Evolutionary conservation across 2,888 invertebrate species (phyloP).

Genomic region (Ormyrus nitidulus): DNA sequence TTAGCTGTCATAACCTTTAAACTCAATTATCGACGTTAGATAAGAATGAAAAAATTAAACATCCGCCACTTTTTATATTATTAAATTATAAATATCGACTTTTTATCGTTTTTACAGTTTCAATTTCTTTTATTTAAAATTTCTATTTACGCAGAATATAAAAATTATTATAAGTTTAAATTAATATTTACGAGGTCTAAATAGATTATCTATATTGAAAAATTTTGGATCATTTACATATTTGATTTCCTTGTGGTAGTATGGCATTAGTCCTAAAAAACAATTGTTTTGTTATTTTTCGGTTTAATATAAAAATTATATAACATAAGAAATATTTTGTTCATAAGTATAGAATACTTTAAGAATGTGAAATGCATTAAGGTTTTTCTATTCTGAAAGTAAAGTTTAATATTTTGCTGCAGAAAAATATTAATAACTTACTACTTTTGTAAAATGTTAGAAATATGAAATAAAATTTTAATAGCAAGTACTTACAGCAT

Average conservation of each 20-base stretch:
- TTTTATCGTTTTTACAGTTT: not conserved
- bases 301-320: not conserved
- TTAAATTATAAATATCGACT: too few relatives aligned
- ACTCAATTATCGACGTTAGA: conserved; percentile 16
- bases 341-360: not conserved
- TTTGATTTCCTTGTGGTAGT: conserved; percentile 86
- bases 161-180: conserved; percentile 49
- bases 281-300: not conserved
- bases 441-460: not conserved
- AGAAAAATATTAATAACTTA: conserved; percentile 12
- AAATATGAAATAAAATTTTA: too few relatives aligned
- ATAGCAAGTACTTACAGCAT: conserved; percentile 33
- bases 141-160: conserved; percentile 51
- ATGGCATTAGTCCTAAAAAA: conserved; percentile 85
- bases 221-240: conserved; percentile 92
- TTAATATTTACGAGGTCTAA: conserved; percentile 84
- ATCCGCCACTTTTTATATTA: conserved; percentile 79
- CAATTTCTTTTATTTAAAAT: conserved; percentile 41
- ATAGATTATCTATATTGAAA: conserved; percentile 91
- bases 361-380: not conserved
- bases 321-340: not conserved
- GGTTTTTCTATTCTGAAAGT: too few relatives aligned
- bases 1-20: too few relatives aligned
- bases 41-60: conserved; percentile 29
- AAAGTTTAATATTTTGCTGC: conserved; percentile 58